phyloP scores from a whole-genome alignment of 2,888 invertebrate genomes.

The Tiliacea citrago region DNA sequence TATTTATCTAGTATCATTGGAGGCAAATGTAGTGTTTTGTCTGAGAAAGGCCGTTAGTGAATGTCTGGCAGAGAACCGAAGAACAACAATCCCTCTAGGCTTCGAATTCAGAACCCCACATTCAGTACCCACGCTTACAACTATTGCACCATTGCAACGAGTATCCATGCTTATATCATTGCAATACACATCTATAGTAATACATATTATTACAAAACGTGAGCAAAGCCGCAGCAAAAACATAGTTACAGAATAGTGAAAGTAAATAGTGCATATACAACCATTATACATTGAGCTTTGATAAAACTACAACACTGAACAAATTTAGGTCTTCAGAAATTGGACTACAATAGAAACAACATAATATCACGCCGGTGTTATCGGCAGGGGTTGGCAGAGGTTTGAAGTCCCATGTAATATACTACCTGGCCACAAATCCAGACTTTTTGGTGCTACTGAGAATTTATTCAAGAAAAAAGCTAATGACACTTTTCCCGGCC shows the following conservation, averaged over 20 bases:
- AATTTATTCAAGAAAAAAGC: not conserved
- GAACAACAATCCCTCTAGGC: not conserved
- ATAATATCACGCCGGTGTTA: not conserved
- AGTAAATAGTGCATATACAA: constrained; percentile 37
- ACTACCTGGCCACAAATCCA: too few relatives aligned
- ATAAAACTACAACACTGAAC: not conserved
- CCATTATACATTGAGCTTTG: constrained; percentile 23
- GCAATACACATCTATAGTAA: constrained; percentile 4
- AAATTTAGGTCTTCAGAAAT: not conserved
- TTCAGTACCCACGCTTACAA: not conserved
- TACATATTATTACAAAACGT: constrained; percentile 44
- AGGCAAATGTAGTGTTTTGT: not conserved
- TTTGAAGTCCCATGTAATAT: too few relatives aligned
- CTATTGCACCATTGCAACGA: not conserved
- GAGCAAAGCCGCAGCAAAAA: constrained; percentile 39
- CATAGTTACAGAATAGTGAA: constrained; percentile 48
- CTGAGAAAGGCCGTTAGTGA: not conserved
- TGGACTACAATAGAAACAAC: not conserved
- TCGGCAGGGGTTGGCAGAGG: not conserved
- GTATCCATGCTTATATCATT: not conserved
- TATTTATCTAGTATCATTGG: not conserved
- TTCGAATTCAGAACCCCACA: not conserved
- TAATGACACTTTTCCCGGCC: not conserved
- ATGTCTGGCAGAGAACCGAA: not conserved
- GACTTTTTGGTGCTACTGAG: not conserved